Conservation (phyloP, 2,888 invertebrate species). For the Gymnocheta viridis region DNA sequence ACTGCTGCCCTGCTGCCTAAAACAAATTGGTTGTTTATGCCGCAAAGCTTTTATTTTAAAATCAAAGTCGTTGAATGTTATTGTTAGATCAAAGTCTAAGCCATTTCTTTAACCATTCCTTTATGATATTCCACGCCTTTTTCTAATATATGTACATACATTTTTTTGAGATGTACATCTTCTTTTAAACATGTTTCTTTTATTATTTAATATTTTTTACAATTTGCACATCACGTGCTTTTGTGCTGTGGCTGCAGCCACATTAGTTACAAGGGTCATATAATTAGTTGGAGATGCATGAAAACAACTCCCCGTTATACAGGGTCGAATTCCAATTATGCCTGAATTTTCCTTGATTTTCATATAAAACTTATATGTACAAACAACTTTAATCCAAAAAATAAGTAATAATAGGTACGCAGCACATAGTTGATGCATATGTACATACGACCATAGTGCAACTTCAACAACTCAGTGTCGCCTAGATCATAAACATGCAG, state of each 20-base stretch:
- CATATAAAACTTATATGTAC: slow-evolving; percentile 7
- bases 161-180: no score
- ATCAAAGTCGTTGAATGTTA: not conserved
- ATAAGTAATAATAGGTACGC: slow-evolving; percentile 17
- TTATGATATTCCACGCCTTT: not conserved
- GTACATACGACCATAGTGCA: slow-evolving; percentile 32
- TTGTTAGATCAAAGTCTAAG: not conserved
- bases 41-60: not conserved
- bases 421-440: not conserved
- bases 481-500: slow-evolving; percentile 29
- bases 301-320: slow-evolving; percentile 40
- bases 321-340: slow-evolving; percentile 63
- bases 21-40: not conserved
- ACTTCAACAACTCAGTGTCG: slow-evolving; percentile 10
- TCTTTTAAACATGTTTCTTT: slow-evolving; percentile 7
- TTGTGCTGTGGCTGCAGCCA: not conserved
- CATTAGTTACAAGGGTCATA: slow-evolving; percentile 58
- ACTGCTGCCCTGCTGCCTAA: no score
- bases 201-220: not conserved
- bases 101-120: not conserved
- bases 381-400: slow-evolving; percentile 31
- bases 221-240: not conserved
- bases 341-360: slow-evolving; percentile 42
- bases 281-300: slow-evolving; percentile 42
- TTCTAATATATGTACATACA: not conserved